Conservation (phyloP, 2,113 vertebrate genomes). For the Ramphastos sulfuratus region DNA sequence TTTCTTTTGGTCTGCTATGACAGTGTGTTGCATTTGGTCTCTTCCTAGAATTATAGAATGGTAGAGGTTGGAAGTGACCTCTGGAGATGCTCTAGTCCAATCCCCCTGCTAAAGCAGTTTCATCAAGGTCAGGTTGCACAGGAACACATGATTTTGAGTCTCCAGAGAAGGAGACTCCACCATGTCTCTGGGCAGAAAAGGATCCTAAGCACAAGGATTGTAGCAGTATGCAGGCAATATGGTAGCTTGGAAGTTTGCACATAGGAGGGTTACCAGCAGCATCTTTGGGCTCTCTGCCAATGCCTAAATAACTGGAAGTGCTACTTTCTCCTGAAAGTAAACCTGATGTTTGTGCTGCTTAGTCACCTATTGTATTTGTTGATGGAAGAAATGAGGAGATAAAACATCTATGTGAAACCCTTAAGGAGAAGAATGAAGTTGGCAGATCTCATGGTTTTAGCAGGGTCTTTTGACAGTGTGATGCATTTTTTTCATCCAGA, state of each 20-base stretch:
- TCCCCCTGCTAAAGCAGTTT: no score
- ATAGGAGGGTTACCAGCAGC: neutral
- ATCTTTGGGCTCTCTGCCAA: neutral
- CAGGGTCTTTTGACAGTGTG: neutral
- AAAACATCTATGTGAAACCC: neutral
- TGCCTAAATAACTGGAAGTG: neutral
- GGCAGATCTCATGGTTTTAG: neutral
- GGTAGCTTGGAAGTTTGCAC: neutral
- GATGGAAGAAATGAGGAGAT: constrained; percentile 4
- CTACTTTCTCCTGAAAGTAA: constrained; percentile 17
- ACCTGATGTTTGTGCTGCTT: constrained; percentile 38
- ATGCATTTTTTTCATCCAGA: neutral
- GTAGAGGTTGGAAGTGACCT: no score
- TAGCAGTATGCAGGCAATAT: neutral
- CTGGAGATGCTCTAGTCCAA: no score
- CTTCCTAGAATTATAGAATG: no score
- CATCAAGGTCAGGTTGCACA: no score
- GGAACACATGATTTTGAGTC: no score
- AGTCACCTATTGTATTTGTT: neutral
- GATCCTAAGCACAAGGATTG: neutral
- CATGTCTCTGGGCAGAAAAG: neutral
- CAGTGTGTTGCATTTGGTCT: no score
- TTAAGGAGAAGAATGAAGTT: neutral
- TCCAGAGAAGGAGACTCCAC: no score
- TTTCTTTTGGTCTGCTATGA: no score